Evolutionary conservation across 2,888 invertebrate genomes (phyloP), one percentile per base, ranked within the genome.

Genomic region (Zaprionus bogoriensis): DNA sequence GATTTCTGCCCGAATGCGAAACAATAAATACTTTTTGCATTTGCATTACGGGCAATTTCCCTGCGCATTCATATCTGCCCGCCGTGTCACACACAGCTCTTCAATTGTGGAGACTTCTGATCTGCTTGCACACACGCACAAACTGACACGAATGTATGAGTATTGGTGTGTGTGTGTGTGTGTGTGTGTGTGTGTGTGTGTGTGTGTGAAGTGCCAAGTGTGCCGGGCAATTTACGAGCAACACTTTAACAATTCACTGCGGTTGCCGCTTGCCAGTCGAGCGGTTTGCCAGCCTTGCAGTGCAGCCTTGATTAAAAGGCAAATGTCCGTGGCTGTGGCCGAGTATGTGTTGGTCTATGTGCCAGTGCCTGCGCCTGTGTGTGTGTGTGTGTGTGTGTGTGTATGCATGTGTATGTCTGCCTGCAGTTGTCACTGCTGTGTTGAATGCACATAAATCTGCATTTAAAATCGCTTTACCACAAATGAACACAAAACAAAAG

Each of bases 391-490:
- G 14, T 32, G 14, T 14, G 1, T 32, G 32, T 32, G 3, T 32
- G 14, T 50, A 20, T 39, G 22, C 6, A 1, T 52, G 55, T 53
- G 45, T 41, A 38, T 36, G 38, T 4, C 4, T 51, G 14, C 38
- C 27, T 32, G 70, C 54, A 63, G 63, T 73, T 79, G 78, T 70
- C 79, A 75, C 45, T 78, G 67, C 55, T 58, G 66, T 55, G 67
- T 60, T 69, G 62, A 71, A 80, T 80, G 80, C 83, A 83, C 80
- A 81, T 83, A 81, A 81, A 81, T 81, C 80, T 81, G 83, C 80
- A 81, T 81, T 81, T 81, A 70, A 81, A 81, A 66, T 75, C 72
- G 67, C 80, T 83, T 67, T 69, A 68, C 67, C 72, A 74, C 77
- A 78, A 78, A 68, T 76, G 67, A 73, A 60, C 68, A 66, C 57